Percentiles rank a stretch among this genome's conserved stretches.
These are phyloP conservation scores for Lonchura striata DNA, from an alignment of 2,113 vertebrate genomes.

Conservation along the genomic window DNA sequence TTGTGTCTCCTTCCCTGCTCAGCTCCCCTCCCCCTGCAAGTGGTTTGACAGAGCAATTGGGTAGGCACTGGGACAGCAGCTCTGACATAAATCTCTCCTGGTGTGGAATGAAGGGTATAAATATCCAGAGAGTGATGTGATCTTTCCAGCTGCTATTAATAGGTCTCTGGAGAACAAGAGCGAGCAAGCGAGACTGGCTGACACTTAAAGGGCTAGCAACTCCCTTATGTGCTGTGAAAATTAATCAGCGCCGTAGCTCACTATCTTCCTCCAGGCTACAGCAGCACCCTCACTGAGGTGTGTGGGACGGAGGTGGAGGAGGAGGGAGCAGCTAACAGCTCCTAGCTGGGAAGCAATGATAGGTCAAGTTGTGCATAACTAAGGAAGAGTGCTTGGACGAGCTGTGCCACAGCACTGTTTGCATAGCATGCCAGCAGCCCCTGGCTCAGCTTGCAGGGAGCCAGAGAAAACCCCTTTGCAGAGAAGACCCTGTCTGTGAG, in stretches of 20 bases:
- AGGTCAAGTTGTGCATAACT: not conserved
- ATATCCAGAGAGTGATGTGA: slow-evolving; percentile 79
- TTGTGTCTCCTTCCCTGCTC: not conserved
- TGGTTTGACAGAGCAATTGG: slow-evolving; percentile 70
- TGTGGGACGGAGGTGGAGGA: not conserved
- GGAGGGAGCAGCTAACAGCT: not conserved
- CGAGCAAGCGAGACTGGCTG: slow-evolving; percentile 65
- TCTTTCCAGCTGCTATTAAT: slow-evolving; percentile 86
- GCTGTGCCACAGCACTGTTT: not conserved
- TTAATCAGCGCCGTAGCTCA: slow-evolving; percentile 45
- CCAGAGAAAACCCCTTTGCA: not conserved
- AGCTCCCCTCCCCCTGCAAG: slow-evolving; percentile 31
- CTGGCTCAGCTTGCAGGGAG: not conserved
- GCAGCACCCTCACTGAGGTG: not conserved
- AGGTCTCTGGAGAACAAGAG: slow-evolving; percentile 79
- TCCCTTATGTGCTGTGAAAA: slow-evolving; percentile 57
- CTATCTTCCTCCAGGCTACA: slow-evolving; percentile 30
- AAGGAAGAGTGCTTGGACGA: not conserved
- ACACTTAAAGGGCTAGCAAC: slow-evolving; percentile 79
- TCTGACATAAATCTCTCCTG: slow-evolving; percentile 81
- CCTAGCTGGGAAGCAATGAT: not conserved
- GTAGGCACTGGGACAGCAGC: slow-evolving; percentile 73
- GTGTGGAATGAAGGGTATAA: slow-evolving; percentile 82
- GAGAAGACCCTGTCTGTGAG: not conserved
- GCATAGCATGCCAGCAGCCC: not conserved